phyloP scores from a whole-genome alignment of 2,888 invertebrate genomes.

The Drosophila eohydei region DNA sequence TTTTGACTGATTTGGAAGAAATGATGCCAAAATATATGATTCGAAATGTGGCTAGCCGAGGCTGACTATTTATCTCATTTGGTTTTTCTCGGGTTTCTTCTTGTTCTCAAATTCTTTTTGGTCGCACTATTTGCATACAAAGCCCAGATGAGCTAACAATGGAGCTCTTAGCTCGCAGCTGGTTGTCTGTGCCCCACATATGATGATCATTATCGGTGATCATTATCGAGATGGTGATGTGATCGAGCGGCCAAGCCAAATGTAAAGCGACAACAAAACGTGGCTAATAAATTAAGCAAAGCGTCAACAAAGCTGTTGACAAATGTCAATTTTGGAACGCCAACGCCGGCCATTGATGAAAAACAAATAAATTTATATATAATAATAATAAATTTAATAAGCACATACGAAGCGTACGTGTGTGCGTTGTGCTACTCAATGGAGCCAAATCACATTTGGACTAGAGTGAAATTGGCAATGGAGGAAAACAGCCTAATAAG shows the following conservation, averaged over 20 bases:
- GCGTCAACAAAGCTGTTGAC: slow-evolving; percentile 69
- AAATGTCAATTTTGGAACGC: slow-evolving; percentile 59
- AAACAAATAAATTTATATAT: slow-evolving; percentile 11
- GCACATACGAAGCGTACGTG: slow-evolving; percentile 5
- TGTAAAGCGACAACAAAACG: slow-evolving; percentile 55
- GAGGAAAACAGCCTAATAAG: slow-evolving; percentile 28
- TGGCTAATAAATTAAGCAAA: slow-evolving; percentile 64
- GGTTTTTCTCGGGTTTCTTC: slow-evolving; percentile 11
- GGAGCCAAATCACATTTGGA: slow-evolving; percentile 19
- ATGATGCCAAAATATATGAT: not conserved
- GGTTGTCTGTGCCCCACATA: slow-evolving; percentile 20
- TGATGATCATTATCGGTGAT: slow-evolving; percentile 24
- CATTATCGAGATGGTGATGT: slow-evolving; percentile 46
- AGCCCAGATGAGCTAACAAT: slow-evolving; percentile 42
- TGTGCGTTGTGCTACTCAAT: slow-evolving; percentile 6
- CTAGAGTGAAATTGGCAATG: slow-evolving; percentile 43
- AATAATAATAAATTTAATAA: slow-evolving; percentile 31
- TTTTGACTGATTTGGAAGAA: not conserved
- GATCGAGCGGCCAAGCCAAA: slow-evolving; percentile 51
- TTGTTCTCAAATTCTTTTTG: slow-evolving; percentile 12
- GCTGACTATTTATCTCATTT: not conserved
- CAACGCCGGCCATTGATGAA: slow-evolving; percentile 40
- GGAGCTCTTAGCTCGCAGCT: slow-evolving; percentile 25
- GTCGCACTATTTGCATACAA: slow-evolving; percentile 55
- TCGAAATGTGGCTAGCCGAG: not conserved